Evolutionary conservation across 92 coral and sea anemone genomes (phyloP).

Genomic region (Palythoa grandiflora): DNA sequence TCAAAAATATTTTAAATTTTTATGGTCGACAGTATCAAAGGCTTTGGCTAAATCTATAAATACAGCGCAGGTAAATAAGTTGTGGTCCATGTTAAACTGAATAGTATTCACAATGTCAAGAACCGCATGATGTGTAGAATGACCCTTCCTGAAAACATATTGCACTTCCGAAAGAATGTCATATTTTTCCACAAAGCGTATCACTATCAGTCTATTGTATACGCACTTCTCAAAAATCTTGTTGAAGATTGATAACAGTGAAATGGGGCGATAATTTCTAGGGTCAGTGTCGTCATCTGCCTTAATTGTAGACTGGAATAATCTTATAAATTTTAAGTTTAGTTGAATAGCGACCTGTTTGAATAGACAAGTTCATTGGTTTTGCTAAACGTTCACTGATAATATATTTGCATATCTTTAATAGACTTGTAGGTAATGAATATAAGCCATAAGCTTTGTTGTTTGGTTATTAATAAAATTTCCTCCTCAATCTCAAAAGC

Average conservation of each 20-base stretch:
- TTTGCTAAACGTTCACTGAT: background rate
- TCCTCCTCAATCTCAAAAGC: slow-evolving; percentile 13
- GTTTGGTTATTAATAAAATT: background rate
- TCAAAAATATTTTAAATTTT: no score
- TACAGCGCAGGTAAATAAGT: no score
- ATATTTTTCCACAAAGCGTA: no score
- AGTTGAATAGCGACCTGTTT: background rate
- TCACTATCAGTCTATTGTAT: background rate
- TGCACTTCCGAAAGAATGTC: no score
- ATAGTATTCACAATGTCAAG: no score
- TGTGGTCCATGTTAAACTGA: no score
- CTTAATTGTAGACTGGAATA: background rate
- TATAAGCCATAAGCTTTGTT: slow-evolving; percentile 29
- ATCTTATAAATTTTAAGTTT: slow-evolving; percentile 10
- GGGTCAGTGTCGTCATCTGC: background rate
- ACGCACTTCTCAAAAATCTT: background rate
- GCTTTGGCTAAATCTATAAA: no score
- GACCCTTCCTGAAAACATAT: no score
- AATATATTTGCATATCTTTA: background rate
- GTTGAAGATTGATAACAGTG: background rate
- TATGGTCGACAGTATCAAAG: no score
- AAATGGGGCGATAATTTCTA: background rate
- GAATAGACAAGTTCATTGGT: slow-evolving; percentile 22
- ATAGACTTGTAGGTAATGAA: background rate
- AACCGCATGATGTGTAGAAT: no score